Percentiles rank a stretch among this genome's conserved stretches.
Evolutionary conservation across 1,140 invertebrate species (phyloP).

Genomic region (Dendroctonus ponderosae): DNA sequence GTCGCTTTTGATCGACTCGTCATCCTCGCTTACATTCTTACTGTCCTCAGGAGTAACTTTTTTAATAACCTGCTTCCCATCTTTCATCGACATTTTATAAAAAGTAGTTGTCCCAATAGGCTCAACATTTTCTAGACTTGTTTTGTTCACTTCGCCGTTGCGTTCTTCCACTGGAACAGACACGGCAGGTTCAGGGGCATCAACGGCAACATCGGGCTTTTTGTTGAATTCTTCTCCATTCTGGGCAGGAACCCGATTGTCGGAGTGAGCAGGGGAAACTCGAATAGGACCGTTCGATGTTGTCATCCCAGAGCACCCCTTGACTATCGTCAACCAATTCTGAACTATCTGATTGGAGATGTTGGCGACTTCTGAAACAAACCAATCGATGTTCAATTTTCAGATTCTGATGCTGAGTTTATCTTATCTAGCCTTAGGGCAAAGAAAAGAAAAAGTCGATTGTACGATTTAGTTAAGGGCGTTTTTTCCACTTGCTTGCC

Average conservation of each 20-base stretch:
- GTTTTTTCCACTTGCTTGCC: too few species aligned
- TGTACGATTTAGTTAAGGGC: too few species aligned
- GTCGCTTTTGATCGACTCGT: conserved; percentile 14
- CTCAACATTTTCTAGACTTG: conserved; percentile 18
- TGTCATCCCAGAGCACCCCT: conserved; percentile 42
- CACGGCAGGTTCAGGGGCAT: conserved; percentile 15
- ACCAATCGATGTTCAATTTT: conserved; percentile 1
- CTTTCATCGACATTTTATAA: conserved; percentile 69
- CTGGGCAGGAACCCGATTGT: too few species aligned
- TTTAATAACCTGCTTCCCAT: conserved; percentile 70
- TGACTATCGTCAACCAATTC: conserved; percentile 86
- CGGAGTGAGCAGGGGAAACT: background rate
- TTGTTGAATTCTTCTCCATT: background rate
- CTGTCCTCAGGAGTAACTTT: conserved; percentile 55
- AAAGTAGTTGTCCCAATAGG: conserved; percentile 49
- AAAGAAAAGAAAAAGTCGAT: background rate
- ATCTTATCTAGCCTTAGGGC: background rate
- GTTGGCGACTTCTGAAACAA: conserved; percentile 44
- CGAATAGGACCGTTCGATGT: conserved; percentile 1
- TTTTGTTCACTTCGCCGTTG: conserved; percentile 16
- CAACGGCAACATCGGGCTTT: background rate
- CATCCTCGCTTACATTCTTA: conserved; percentile 18
- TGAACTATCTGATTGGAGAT: conserved; percentile 81
- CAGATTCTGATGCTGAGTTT: background rate
- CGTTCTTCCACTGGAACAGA: background rate